Evolutionary conservation across 2,113 vertebrate species (phyloP).

Genomic region (Pelmatolapia mariae): DNA sequence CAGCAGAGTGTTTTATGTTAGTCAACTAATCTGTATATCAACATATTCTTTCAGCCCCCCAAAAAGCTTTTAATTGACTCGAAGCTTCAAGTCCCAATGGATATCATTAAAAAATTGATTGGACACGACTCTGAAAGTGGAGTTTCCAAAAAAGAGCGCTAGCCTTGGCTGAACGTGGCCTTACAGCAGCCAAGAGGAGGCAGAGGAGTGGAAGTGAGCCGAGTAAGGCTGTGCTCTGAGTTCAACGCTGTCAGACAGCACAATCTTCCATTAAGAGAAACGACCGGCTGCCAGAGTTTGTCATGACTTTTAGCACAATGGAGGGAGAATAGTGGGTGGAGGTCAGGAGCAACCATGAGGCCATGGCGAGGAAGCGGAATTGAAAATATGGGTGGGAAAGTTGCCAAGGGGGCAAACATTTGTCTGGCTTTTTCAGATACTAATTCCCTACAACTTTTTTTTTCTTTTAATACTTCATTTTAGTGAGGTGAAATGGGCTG

Average conservation of each 20-base stretch:
- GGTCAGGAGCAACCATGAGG: slow-evolving; percentile 13
- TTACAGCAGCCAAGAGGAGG: background rate
- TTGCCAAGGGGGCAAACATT: background rate
- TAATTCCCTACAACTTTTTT: background rate
- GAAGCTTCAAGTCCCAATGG: background rate
- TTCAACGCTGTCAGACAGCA: background rate
- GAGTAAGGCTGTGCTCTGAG: background rate
- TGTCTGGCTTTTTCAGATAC: background rate
- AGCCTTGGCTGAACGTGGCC: background rate
- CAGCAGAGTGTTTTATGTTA: background rate
- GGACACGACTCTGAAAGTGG: background rate
- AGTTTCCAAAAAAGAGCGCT: background rate
- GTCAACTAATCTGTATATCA: background rate
- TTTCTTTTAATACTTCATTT: background rate
- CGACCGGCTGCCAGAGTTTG: background rate
- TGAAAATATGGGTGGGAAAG: background rate
- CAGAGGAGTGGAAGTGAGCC: background rate
- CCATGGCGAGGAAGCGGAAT: background rate
- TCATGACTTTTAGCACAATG: background rate
- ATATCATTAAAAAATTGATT: background rate
- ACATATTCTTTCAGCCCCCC: background rate
- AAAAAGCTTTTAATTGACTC: background rate
- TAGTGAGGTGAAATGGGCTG: background rate
- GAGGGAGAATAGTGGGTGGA: background rate
- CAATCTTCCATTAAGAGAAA: background rate